Percentiles rank a stretch among this genome's conserved stretches.
Conservation (phyloP, 2,113 vertebrate genomes). For the Sylvicapra grimmia region DNA sequence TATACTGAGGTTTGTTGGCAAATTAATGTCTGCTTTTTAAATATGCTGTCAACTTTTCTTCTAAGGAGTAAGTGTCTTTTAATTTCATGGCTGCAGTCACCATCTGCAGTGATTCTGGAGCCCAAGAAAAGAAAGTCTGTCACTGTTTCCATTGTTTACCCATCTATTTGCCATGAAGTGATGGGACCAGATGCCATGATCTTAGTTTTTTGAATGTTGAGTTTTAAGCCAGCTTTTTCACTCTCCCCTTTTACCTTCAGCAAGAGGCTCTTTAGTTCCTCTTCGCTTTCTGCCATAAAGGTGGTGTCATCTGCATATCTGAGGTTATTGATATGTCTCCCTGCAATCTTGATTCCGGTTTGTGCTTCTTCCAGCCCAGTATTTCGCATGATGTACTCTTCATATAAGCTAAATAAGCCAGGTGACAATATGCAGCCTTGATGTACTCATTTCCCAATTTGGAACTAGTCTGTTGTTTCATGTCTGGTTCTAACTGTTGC, state of each 20-base stretch:
- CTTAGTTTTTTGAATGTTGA: neutral
- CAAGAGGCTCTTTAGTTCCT: neutral
- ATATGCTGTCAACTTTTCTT: neutral
- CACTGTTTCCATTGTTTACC: neutral
- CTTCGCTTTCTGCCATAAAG: neutral
- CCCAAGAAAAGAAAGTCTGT: neutral
- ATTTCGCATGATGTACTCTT: neutral
- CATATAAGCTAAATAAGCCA: neutral
- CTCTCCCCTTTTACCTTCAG: neutral
- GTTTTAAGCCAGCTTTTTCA: neutral
- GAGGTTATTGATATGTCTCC: neutral
- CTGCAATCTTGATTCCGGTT: neutral
- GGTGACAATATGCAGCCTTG: neutral
- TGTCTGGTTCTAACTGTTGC: neutral
- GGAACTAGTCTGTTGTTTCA: neutral
- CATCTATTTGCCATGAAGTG: neutral
- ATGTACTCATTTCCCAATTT: neutral
- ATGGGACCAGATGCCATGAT: neutral
- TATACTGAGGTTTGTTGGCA: neutral
- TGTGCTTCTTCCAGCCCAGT: neutral
- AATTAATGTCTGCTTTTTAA: neutral
- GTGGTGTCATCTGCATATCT: neutral
- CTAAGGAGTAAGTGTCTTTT: neutral
- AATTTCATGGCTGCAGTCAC: neutral
- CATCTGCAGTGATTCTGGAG: neutral